Evolutionary conservation across 1,140 invertebrate species (phyloP), one percentile per base, ranked within the genome.

Genomic region (Ooceraea biroi): DNA sequence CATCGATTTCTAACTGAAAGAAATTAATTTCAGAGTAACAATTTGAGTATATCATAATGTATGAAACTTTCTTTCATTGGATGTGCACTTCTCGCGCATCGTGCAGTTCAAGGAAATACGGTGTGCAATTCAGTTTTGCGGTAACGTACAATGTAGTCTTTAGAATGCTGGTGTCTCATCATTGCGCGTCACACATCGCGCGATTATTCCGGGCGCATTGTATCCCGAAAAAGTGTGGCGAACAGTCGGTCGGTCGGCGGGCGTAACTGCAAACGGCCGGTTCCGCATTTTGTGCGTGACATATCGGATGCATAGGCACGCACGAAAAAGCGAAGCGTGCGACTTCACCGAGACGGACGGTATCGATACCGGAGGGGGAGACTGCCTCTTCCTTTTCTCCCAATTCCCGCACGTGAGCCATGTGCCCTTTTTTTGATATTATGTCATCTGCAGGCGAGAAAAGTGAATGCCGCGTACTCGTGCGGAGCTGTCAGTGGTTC

Each of bases 331-430:
- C 84, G 65, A 74, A 60, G 52, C 88, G 88, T 87, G 88, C 76
- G 83, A 83, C 66, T 85, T 80, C 76, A 25, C 50, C 66, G 50
- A 55, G 60, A 57, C 61, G 76, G 36, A 69, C 52, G 48, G 76
- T 78, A 78, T 57, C 44, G 76, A 71, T 69, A 80, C 57, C 44
- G 46, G 36, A 2, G 36, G 36, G 5, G 50, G 25, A n/a, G 12
- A 5, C 74, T 55, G 27, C 72, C 76, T 91, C 84, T 65, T 55
- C 82, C 88, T 89, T 91, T 92, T 88, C 58, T 87, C 61, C 82
- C 83, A 92, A 92, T 92, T 92, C 90, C 36, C 87, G 91, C 91
- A 91, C 91, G 91, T 92, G 91, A 90, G 91, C 87, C 91, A 92
- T 89, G 90, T 91, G 91, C 86, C 88, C 72, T 86, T 84, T 78